These are phyloP conservation scores for Eupithecia subumbrata DNA, from an alignment of 2,888 invertebrate genomes.

Conservation along the genomic window DNA sequence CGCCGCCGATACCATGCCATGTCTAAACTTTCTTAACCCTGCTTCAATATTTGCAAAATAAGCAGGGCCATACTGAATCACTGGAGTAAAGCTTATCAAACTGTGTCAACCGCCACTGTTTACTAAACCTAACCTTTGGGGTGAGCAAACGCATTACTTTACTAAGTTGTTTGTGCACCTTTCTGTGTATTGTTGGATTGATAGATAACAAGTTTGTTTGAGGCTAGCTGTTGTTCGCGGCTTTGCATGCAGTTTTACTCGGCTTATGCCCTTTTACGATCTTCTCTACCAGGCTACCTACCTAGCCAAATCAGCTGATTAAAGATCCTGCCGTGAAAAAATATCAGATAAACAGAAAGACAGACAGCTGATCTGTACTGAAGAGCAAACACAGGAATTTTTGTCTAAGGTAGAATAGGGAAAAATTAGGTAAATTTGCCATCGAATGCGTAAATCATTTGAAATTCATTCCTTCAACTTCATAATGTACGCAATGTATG, in stretches of 20 bases:
- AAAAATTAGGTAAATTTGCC: too few species aligned
- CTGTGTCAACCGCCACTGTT: constrained; percentile 18
- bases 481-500: too few species aligned
- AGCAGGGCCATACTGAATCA: constrained; percentile 23
- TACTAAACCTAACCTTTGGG: constrained; percentile 12
- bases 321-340: too few species aligned
- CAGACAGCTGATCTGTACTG: too few species aligned
- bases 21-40: constrained; percentile 4
- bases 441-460: too few species aligned
- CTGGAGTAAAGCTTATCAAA: constrained; percentile 21
- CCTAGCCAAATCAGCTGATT: too few species aligned
- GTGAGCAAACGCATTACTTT: constrained; percentile 8
- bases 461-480: too few species aligned
- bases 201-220: not conserved
- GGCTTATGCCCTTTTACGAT: not conserved
- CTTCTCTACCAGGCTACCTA: too few species aligned
- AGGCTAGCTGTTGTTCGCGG: not conserved
- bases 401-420: too few species aligned
- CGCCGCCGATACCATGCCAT: not conserved
- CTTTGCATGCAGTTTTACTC: not conserved
- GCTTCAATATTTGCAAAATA: constrained; percentile 27
- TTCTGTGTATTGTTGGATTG: not conserved
- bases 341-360: too few species aligned
- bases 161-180: constrained; percentile 2
- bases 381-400: too few species aligned